Conservation (phyloP, 2,888 invertebrate genomes). For the Conops quadrifasciatus region DNA sequence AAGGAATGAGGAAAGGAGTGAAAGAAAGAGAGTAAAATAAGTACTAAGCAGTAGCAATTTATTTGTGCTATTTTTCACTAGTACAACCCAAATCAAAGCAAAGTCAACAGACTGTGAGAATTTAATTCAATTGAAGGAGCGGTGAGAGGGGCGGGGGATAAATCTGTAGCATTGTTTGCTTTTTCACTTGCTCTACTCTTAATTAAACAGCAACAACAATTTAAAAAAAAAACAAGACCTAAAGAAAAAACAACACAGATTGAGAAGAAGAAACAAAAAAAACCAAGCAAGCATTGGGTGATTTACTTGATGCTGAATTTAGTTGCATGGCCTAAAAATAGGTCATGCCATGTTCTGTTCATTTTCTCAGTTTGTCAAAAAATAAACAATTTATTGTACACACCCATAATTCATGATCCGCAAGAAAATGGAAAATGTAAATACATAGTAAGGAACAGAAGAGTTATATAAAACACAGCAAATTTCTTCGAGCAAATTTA, state of each 20-base stretch:
- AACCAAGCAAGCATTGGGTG: not conserved
- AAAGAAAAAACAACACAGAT: constrained; percentile 15
- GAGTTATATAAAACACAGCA: no score
- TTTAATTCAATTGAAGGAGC: constrained; percentile 1
- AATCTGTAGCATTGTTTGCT: not conserved
- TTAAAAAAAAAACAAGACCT: not conserved
- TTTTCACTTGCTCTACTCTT: not conserved
- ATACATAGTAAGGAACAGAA: no score
- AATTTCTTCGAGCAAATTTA: no score
- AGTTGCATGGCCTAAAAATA: constrained; percentile 19
- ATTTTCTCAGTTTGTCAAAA: constrained; percentile 7
- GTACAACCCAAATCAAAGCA: not conserved
- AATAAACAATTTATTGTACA: no score
- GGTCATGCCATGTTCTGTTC: constrained; percentile 21
- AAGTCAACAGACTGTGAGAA: not conserved
- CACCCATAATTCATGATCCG: no score
- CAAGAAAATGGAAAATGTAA: no score
- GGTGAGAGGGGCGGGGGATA: not conserved
- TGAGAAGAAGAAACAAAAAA: not conserved
- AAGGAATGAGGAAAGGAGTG: not conserved
- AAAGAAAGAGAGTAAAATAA: not conserved
- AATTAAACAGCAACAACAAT: not conserved
- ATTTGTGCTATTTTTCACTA: not conserved
- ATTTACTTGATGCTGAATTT: constrained; percentile 13
- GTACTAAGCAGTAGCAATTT: constrained; percentile 2